Base-by-base conservation (phyloP, 2,113 vertebrate genomes). In the Tor tambroides region DNA sequence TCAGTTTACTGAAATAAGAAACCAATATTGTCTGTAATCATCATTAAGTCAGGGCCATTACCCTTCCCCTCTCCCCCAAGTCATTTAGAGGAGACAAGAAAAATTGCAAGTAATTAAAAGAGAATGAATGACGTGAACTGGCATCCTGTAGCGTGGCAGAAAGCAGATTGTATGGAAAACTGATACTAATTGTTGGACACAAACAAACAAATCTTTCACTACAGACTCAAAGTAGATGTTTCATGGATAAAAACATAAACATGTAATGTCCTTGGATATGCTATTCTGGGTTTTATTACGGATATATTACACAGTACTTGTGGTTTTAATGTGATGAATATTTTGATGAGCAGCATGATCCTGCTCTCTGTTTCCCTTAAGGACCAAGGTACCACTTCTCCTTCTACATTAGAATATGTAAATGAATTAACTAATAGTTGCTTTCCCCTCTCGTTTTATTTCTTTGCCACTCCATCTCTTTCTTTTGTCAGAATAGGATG, bases 101-200 rank as follows among this genome's bases (percentile, higher is more conserved):
- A 85, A 90, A 89, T 89, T 84, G 83, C 17, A 72, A 90, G 85
- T 92, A 93, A 93, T 93, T 93, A 92, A 94, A 94, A 93, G 67
- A 86, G 85, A 90, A 91, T 89, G 89, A 92, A 91, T 90, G 85
- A 90, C 74, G 79, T 80, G 80, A 89, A 91, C 56, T 61, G 9
- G 61, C 80, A 88, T 88, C 89, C 75, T 32, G 77, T 85, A 80
- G 89, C 87, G 63, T 61, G n/a, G 41, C 54, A 41, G 72, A 85
- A 76, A 85, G 51, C 54, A 61, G 74, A 41, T 76, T 41, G 71
- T 76, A 21, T 28, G 23, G 54, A 75, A 74, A 75, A 4, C 49
- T 84, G 30, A 61, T 77, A 19, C 32, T 46, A 76, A 85, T 76
- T 14, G 3, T 72, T 61, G 10, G 10, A 59, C 21, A 46, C n/a